These are phyloP conservation scores for Chondrilla cf. caribensis DNA, from an alignment of 37 sponge, comb jelly and placozoan species.

Conservation along the genomic window DNA sequence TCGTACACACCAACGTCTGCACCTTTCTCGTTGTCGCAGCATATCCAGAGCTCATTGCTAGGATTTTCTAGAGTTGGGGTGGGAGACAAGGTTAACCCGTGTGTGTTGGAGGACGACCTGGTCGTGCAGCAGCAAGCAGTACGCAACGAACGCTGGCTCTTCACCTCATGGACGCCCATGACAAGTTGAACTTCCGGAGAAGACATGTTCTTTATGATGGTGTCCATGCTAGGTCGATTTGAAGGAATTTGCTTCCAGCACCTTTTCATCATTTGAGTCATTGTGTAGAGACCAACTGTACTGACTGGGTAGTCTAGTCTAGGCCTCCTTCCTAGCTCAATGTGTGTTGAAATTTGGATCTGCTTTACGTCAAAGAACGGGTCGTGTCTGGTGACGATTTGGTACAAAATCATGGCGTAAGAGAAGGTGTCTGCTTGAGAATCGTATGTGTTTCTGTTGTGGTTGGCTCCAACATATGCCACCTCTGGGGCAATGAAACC, in stretches of 20 bases:
- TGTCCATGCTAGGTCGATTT: conserved; percentile 27
- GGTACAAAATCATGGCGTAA: conserved; percentile 43
- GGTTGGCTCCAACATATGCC: neutral
- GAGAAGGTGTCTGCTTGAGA: conserved; percentile 47
- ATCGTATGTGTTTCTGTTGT: conserved; percentile 17
- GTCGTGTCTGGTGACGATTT: conserved; percentile 27
- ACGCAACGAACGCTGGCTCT: conserved; percentile 34
- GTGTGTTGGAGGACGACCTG: neutral
- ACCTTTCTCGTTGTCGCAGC: conserved; percentile 22
- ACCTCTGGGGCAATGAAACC: conserved; percentile 61
- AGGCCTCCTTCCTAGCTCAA: conserved; percentile 28
- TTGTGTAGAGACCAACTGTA: conserved; percentile 12
- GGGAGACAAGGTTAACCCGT: neutral
- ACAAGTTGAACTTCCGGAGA: conserved; percentile 36
- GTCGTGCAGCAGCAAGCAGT: neutral
- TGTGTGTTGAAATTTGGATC: neutral
- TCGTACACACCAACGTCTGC: conserved; percentile 18
- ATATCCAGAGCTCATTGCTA: conserved; percentile 30
- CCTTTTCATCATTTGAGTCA: conserved; percentile 31
- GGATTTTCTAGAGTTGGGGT: neutral
- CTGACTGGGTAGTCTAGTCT: conserved; percentile 12
- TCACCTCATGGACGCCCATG: conserved; percentile 60
- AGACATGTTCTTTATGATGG: conserved; percentile 35
- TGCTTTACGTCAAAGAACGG: conserved; percentile 20
- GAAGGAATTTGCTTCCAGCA: conserved; percentile 37